Conservation (phyloP, 2,797 vertebrate genomes). For the Aldrovandia affinis region DNA sequence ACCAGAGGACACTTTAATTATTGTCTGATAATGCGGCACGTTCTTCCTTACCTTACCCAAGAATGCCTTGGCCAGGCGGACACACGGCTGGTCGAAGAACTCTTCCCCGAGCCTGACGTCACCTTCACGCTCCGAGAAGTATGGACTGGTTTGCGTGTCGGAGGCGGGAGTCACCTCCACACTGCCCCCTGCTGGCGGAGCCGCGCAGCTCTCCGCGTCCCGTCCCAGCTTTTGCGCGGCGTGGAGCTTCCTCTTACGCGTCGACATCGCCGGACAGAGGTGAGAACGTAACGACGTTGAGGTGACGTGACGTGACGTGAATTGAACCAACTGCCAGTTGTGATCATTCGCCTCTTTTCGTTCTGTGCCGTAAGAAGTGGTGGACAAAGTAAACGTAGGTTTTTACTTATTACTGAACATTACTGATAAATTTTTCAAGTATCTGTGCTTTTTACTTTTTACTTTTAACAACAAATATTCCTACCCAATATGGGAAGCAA, state of each 20-base stretch:
- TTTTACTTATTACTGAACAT: too few relatives aligned
- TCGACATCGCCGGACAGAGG: conserved; percentile 51
- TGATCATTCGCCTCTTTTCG: too few relatives aligned
- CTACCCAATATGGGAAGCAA: too few relatives aligned
- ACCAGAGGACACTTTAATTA: too few relatives aligned
- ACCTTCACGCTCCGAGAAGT: conserved; percentile 65
- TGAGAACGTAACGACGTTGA: neutral
- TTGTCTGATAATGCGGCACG: too few relatives aligned
- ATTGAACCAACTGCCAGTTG: too few relatives aligned
- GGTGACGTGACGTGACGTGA: too few relatives aligned
- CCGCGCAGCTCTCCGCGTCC: neutral
- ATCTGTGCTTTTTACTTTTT: too few relatives aligned
- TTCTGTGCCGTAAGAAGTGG: too few relatives aligned
- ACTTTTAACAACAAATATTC: too few relatives aligned
- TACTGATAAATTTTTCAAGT: too few relatives aligned
- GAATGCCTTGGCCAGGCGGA: conserved; percentile 81
- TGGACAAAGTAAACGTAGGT: too few relatives aligned
- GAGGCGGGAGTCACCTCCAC: neutral
- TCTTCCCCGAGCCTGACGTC: conserved; percentile 65
- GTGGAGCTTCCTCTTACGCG: conserved; percentile 62
- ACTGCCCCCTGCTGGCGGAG: neutral
- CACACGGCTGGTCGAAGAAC: conserved; percentile 85
- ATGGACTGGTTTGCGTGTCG: conserved; percentile 64
- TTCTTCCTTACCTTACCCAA: conserved; percentile 86
- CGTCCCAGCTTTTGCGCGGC: neutral